These are phyloP conservation scores for Mixornis gularis DNA, from an alignment of 2,113 vertebrate species.

Conservation along the genomic window DNA sequence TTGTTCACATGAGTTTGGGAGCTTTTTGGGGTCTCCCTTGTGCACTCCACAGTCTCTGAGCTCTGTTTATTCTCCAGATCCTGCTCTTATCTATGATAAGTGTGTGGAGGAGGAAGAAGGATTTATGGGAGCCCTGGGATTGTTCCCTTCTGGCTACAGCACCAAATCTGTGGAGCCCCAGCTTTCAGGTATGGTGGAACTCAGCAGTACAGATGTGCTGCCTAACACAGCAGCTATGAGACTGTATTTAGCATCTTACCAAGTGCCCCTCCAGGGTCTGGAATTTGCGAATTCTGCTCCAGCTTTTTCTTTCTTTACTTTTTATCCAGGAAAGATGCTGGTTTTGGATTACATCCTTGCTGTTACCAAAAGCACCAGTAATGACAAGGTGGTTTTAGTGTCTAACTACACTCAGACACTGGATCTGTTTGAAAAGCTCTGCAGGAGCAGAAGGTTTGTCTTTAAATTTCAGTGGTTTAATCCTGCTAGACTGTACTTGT, in stretches of 20 bases:
- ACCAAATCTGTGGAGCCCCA: constrained; percentile 88
- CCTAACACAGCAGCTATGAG: background rate
- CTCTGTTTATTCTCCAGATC: constrained; percentile 72
- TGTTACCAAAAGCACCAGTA: constrained; percentile 84
- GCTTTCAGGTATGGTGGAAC: constrained; percentile 81
- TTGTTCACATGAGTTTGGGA: background rate
- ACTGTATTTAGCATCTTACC: background rate
- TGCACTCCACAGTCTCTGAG: background rate
- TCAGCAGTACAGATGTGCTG: background rate
- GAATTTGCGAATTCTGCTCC: background rate
- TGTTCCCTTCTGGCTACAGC: constrained; percentile 86
- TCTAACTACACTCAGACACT: constrained; percentile 98
- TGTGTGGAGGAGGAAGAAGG: constrained; percentile 89
- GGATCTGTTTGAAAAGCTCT: constrained; percentile 96
- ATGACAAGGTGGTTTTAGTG: constrained; percentile 93
- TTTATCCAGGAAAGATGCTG: constrained; percentile 88
- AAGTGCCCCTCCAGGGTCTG: background rate
- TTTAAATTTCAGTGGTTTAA: background rate
- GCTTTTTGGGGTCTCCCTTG: background rate
- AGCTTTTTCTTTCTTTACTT: background rate
- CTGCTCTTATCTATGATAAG: constrained; percentile 90
- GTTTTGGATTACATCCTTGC: constrained; percentile 95
- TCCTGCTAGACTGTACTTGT: background rate
- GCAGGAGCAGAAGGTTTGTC: constrained; percentile 84
- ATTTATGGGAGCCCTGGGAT: constrained; percentile 83